phyloP scores from a whole-genome alignment of 2,888 invertebrate species.

The Zele albiditarsus region DNA sequence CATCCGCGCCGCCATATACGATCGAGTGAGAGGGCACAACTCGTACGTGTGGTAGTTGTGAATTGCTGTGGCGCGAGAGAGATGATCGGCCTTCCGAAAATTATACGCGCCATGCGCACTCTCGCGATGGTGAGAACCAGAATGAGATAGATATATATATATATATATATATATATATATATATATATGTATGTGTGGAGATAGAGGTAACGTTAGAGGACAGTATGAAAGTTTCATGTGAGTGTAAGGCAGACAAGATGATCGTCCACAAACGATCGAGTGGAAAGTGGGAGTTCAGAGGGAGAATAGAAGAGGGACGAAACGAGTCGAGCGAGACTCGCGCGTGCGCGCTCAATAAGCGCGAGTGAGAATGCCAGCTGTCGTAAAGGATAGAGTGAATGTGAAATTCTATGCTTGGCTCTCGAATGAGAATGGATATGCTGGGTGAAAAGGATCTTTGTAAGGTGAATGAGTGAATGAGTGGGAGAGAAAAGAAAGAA shows the following conservation, averaged over 20 bases:
- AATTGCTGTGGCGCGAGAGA: constrained; percentile 40
- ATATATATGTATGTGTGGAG: constrained; percentile 29
- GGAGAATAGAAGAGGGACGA: constrained; percentile 36
- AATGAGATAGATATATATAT: constrained; percentile 38
- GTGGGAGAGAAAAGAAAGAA: constrained; percentile 14
- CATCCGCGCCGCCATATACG: constrained; percentile 70
- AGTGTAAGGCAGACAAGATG: constrained; percentile 29
- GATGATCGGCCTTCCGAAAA: constrained; percentile 62
- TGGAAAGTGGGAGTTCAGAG: constrained; percentile 5
- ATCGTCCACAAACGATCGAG: constrained; percentile 24
- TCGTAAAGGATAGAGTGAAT: constrained; percentile 20
- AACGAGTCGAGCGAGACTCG: constrained; percentile 33
- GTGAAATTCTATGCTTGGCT: constrained; percentile 39
- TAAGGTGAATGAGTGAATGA: not conserved
- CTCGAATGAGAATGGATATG: constrained; percentile 26
- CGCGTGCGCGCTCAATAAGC: constrained; percentile 30
- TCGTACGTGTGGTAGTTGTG: not conserved
- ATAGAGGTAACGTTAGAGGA: constrained; percentile 35
- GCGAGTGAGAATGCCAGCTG: constrained; percentile 13
- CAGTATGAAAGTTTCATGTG: constrained; percentile 29
- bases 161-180: not conserved
- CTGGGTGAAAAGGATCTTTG: constrained; percentile 1
- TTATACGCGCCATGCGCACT: constrained; percentile 67
- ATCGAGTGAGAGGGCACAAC: constrained; percentile 43
- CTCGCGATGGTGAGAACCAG: constrained; percentile 47